Evolutionary conservation across 2,888 invertebrate genomes (phyloP), one percentile per base, ranked within the genome.

Genomic region (Drosophila nr. perissopoda): DNA sequence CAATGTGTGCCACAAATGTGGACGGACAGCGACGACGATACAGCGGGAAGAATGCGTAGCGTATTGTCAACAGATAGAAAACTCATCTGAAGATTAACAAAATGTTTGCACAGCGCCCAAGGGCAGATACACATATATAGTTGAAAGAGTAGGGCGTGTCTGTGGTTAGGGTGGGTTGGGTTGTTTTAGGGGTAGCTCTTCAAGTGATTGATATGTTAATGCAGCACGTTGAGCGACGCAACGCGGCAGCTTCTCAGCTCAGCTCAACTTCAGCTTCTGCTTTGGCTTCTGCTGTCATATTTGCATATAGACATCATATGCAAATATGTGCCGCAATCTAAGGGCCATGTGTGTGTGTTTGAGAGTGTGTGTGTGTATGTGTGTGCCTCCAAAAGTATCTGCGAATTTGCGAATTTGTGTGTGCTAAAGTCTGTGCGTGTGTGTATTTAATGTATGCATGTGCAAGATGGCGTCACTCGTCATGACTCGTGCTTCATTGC

Each of bases 221-320:
- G 82, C 81, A 77, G 76, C 76, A 86, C 88, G 83, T 77, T 76
- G 31, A 69, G 79, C 73, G 69, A 58, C 61, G 76, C 71, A 73
- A 63, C 59, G 69, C 65, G 49, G 40, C 64, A 31, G 51, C 46
- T 58, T 53, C 60, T 52, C 70, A 40, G 59, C 67, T 60, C 21
- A 46, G 46, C 46, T n/a, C 52, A 34, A 42, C 49, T 31, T 16
- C 51, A 13, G 58, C 40, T 25, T 10, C 65, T 42, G 54, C 57
- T 59, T 5, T 48, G 40, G 51, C 63, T 65, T 49, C 64, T 46
- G 63, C 57, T 48, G 57, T 16, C 71, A 56, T 56, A 87, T 88
- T 88, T 88, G 91, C 87, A 88, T 88, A 91, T 88, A 91, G 91
- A 88, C 91, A 87, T 90, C 88, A 90, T 89, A 87, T 87, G 87